Conservation (phyloP, 2,797 vertebrate species). For the Squalus acanthias region DNA sequence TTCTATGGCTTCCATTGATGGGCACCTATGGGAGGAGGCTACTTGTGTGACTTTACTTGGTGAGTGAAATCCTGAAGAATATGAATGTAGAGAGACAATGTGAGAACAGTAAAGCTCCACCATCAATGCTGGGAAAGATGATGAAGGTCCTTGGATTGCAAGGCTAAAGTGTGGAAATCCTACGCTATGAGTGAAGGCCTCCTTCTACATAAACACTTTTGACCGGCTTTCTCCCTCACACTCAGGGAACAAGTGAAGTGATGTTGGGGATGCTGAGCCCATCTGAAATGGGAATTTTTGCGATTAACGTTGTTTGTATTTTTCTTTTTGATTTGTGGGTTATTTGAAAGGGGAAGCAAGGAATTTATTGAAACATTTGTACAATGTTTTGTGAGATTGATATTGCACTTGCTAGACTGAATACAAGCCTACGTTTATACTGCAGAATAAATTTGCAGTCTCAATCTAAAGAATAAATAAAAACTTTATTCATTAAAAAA, state of each 20-base stretch:
- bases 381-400: neutral
- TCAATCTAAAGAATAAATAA: neutral
- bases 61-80: neutral
- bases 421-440: neutral
- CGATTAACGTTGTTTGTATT: too few relatives aligned
- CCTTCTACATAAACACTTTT: neutral
- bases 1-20: neutral
- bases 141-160: neutral
- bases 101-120: neutral
- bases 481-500: neutral
- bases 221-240: neutral
- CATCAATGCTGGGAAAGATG: neutral
- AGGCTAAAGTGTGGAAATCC: neutral
- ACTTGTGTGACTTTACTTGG: neutral
- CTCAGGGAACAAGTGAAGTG: neutral
- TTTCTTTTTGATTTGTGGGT: neutral
- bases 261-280: neutral
- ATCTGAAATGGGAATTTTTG: too few relatives aligned
- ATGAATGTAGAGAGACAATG: neutral
- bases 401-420: neutral
- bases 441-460: neutral
- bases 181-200: neutral
- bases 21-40: neutral
- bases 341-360: neutral
- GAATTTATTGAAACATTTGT: neutral